Evolutionary conservation across 2,113 vertebrate species (phyloP).

Genomic region (Bambusicola thoracicus): DNA sequence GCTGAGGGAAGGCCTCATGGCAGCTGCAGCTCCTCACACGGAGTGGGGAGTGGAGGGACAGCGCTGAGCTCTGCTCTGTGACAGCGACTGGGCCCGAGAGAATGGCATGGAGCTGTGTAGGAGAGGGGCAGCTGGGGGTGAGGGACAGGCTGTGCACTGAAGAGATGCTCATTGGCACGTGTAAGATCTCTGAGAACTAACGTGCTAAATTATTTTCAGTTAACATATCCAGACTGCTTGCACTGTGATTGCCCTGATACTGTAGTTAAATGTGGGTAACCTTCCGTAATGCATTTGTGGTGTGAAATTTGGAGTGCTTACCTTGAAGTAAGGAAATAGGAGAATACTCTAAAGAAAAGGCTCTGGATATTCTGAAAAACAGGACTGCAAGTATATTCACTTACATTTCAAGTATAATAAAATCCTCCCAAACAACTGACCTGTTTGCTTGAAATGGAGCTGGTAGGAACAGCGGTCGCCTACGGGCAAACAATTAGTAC

Average conservation of each 20-base stretch:
- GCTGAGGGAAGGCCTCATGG: too few species aligned
- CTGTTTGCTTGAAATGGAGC: background rate
- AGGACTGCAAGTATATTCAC: background rate
- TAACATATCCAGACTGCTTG: background rate
- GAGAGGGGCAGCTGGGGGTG: background rate
- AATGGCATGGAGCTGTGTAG: too few species aligned
- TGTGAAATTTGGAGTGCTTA: background rate
- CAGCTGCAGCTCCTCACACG: too few species aligned
- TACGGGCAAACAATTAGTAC: conserved; percentile 42
- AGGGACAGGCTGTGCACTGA: background rate
- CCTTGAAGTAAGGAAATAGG: background rate
- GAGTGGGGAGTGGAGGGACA: background rate
- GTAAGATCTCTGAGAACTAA: background rate
- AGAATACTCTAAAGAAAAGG: background rate
- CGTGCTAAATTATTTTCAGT: background rate
- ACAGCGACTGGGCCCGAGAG: background rate
- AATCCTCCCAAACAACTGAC: background rate
- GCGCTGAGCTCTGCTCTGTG: background rate
- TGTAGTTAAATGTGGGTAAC: background rate
- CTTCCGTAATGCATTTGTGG: background rate
- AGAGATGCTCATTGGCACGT: background rate
- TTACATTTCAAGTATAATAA: background rate
- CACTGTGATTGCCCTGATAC: background rate
- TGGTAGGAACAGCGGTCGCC: background rate
- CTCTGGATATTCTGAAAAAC: background rate